Percentiles rank a stretch among this genome's conserved stretches.
These are phyloP conservation scores for Macquaria australasica DNA, from an alignment of 2,113 vertebrate genomes.

Conservation along the genomic window DNA sequence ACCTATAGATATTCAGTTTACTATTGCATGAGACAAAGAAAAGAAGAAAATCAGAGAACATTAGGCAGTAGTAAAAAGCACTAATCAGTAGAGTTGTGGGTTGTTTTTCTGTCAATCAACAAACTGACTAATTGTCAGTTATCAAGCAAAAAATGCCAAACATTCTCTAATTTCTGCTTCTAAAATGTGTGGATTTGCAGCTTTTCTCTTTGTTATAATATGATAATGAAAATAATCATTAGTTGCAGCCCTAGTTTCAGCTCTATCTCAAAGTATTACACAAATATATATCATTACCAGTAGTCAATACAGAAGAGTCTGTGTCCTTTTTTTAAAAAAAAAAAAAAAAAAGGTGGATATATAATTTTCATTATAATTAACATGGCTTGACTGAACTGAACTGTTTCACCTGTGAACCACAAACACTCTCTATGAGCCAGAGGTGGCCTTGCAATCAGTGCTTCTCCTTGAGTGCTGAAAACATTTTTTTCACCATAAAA, in stretches of 20 bases:
- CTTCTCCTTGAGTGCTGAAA: not conserved
- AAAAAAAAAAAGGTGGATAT: not conserved
- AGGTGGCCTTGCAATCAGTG: not conserved
- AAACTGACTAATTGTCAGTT: too few relatives aligned
- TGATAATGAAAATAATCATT: not conserved
- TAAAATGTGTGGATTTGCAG: not conserved
- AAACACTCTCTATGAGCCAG: not conserved
- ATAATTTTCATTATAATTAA: not conserved
- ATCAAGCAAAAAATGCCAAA: too few relatives aligned
- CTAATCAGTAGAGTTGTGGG: not conserved
- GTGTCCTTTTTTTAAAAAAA: not conserved
- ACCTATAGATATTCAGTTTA: not conserved
- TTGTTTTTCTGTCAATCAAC: not conserved
- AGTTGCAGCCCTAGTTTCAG: not conserved
- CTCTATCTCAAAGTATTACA: not conserved
- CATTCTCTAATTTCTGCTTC: not conserved
- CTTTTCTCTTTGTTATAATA: too few relatives aligned
- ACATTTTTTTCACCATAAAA: not conserved
- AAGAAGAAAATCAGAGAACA: not conserved
- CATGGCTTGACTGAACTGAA: not conserved
- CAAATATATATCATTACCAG: not conserved
- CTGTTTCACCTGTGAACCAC: not conserved
- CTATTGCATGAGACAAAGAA: not conserved
- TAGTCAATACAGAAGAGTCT: not conserved
- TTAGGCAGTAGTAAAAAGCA: not conserved